Percentiles rank a stretch among this genome's conserved stretches.
Conservation (phyloP, 2,113 vertebrate species). For the Grammomys surdaster region DNA sequence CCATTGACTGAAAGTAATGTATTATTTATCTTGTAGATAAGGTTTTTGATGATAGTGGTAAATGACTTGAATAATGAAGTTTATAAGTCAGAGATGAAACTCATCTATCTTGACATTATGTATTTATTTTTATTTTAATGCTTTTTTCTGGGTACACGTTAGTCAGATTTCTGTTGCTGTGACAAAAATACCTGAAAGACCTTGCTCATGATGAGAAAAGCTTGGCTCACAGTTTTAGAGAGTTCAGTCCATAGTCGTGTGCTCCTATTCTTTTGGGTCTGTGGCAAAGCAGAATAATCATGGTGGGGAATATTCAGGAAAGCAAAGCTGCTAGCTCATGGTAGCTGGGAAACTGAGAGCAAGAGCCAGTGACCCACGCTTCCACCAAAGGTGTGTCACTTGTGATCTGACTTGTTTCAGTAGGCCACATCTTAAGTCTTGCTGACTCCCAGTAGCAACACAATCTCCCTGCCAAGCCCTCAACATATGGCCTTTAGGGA, state of each 20-base stretch:
- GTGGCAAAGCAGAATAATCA: background rate
- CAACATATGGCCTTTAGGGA: background rate
- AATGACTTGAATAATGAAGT: slow-evolving; percentile 16
- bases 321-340: background rate
- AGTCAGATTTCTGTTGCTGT: background rate
- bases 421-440: background rate
- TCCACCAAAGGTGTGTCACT: background rate
- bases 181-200: background rate
- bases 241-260: background rate
- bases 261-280: background rate
- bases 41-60: slow-evolving; percentile 42
- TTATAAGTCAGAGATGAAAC: background rate
- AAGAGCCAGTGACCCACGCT: background rate
- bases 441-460: background rate
- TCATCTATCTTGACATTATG: slow-evolving; percentile 34
- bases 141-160: background rate
- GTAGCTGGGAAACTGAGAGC: background rate
- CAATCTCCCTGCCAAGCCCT: background rate
- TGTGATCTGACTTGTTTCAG: background rate
- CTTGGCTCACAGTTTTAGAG: background rate
- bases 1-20: background rate
- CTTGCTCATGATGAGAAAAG: background rate
- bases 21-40: slow-evolving; percentile 57
- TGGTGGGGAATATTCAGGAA: background rate
- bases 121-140: slow-evolving; percentile 42